A percentile compares a stretch with the other conserved stretches of the same genome.
Conservation (phyloP, 2,888 invertebrate genomes). For the Fabriciana adippe region DNA sequence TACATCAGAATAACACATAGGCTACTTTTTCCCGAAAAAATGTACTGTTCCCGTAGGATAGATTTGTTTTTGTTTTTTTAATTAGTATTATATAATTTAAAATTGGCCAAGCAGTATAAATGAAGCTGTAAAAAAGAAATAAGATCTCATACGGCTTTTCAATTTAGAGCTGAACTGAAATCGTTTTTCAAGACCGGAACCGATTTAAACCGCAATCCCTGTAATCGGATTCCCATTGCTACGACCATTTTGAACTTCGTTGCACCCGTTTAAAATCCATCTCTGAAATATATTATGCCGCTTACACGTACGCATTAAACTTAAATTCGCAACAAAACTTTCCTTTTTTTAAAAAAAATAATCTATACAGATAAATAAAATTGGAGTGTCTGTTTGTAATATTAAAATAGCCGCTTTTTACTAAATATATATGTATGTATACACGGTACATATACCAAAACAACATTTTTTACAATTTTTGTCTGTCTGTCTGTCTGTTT, state of each 20-base stretch:
- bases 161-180: slow-evolving; percentile 44
- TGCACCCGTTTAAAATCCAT: slow-evolving; percentile 27
- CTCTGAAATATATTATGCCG: slow-evolving; percentile 19
- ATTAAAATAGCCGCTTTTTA: too few relatives aligned
- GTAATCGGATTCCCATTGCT: slow-evolving; percentile 51
- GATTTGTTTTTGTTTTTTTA: too few relatives aligned
- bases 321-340: background rate
- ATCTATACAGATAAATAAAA: too few relatives aligned
- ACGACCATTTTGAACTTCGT: slow-evolving; percentile 29
- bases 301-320: slow-evolving; percentile 3
- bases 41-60: too few relatives aligned
- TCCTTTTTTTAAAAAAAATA: background rate
- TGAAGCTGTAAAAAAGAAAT: slow-evolving; percentile 21
- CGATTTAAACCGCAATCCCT: slow-evolving; percentile 63
- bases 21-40: too few relatives aligned
- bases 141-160: slow-evolving; percentile 23
- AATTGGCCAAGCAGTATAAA: slow-evolving; percentile 10
- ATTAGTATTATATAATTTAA: background rate
- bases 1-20: too few relatives aligned
- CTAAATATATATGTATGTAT: too few relatives aligned
- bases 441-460: too few relatives aligned
- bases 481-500: too few relatives aligned
- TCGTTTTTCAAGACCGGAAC: slow-evolving; percentile 66
- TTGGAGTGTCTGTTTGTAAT: too few relatives aligned
- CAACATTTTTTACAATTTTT: too few relatives aligned